These are phyloP conservation scores for Knipowitschia caucasica DNA, from an alignment of 2,797 vertebrate species.

Conservation along the genomic window DNA sequence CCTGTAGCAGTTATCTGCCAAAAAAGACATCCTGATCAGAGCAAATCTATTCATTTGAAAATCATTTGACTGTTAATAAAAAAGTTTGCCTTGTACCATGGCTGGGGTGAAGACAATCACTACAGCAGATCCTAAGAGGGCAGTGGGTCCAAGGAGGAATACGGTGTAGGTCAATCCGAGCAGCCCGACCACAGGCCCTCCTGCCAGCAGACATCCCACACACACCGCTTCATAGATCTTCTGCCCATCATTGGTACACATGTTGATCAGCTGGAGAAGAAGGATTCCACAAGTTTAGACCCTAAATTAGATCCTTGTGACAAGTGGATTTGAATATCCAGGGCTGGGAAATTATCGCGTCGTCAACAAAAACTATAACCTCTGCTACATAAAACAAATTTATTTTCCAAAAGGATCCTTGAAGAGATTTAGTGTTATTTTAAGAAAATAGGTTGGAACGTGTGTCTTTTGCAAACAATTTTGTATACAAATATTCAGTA, in stretches of 20 bases:
- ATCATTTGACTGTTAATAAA: neutral
- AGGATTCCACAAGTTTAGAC: conserved; percentile 16
- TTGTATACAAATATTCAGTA: too few relatives aligned
- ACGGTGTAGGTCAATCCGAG: conserved; percentile 77
- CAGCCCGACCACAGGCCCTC: conserved; percentile 77
- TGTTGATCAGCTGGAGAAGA: conserved; percentile 77
- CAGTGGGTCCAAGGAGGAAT: conserved; percentile 78
- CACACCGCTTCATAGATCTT: conserved; percentile 77
- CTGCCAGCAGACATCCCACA: conserved; percentile 74
- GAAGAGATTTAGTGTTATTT: too few relatives aligned
- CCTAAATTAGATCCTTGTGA: conserved; percentile 47
- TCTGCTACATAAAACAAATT: too few relatives aligned
- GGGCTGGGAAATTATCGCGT: too few relatives aligned
- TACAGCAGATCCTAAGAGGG: conserved; percentile 77
- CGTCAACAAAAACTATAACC: too few relatives aligned
- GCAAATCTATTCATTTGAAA: too few relatives aligned
- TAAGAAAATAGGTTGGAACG: too few relatives aligned
- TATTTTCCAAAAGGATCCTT: too few relatives aligned
- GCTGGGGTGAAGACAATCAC: conserved; percentile 80
- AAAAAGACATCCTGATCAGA: too few relatives aligned
- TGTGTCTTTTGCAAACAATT: too few relatives aligned
- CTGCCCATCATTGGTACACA: conserved; percentile 81
- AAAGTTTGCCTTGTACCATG: conserved; percentile 65
- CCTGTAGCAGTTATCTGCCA: too few relatives aligned
- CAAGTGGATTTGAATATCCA: too few relatives aligned